Conservation (phyloP, 2,797 vertebrate genomes). For the Dicrostonyx torquatus region DNA sequence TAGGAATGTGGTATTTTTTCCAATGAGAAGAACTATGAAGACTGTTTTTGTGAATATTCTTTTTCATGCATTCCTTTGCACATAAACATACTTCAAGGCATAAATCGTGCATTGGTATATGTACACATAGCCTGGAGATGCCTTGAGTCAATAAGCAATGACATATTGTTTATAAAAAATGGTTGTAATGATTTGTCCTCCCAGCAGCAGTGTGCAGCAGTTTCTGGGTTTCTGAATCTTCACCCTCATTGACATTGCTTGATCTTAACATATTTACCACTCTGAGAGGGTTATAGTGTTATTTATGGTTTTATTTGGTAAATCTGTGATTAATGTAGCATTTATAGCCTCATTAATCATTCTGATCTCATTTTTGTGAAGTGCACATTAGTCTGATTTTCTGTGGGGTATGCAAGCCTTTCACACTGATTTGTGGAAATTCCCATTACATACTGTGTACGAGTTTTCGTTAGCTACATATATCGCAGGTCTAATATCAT, state of each 20-base stretch:
- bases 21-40: neutral
- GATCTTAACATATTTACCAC: neutral
- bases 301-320: neutral
- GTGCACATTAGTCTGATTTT: neutral
- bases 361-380: neutral
- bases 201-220: rapidly evolving
- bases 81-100: rapidly evolving
- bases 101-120: neutral
- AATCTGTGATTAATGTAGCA: neutral
- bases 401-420: neutral
- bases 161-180: neutral
- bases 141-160: neutral
- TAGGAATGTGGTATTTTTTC: neutral
- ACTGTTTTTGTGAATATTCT: neutral
- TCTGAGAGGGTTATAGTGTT: neutral
- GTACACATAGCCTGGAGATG: neutral
- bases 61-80: neutral
- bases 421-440: neutral
- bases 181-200: neutral
- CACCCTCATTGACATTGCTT: neutral
- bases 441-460: neutral
- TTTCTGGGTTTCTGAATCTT: neutral
- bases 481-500: neutral
- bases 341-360: neutral
- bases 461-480: neutral